phyloP scores from a whole-genome alignment of 2,888 invertebrate species.

The Euspilapteryx auroguttella region DNA sequence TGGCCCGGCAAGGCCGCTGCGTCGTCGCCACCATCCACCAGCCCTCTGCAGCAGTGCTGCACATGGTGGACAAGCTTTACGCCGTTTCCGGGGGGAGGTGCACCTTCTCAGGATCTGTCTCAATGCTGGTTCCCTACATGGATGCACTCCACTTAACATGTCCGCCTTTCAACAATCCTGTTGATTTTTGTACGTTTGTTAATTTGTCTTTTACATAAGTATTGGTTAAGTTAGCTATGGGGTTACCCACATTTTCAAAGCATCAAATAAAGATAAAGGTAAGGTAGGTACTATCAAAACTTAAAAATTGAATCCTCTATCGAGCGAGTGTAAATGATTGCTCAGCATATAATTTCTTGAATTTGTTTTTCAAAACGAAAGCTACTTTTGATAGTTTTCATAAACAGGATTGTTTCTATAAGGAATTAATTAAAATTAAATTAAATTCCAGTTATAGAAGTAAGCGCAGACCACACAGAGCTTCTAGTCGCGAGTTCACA shows the following conservation, averaged over 20 bases:
- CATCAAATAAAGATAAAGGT: too few species aligned
- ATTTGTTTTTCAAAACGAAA: too few species aligned
- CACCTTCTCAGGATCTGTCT: conserved; percentile 78
- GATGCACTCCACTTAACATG: conserved; percentile 71
- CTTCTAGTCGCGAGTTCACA: conserved; percentile 24
- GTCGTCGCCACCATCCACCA: conserved; percentile 91
- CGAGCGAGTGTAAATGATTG: too few species aligned
- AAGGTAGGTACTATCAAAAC: too few species aligned
- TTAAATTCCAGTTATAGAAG: conserved; percentile 54
- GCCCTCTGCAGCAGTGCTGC: conserved; percentile 82
- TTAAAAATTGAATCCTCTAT: too few species aligned
- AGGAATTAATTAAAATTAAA: too few species aligned
- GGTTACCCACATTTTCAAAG: too few species aligned
- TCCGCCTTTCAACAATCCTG: conserved; percentile 89
- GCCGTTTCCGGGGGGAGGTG: conserved; percentile 79
- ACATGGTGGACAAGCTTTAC: conserved; percentile 88
- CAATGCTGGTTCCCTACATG: conserved; percentile 76
- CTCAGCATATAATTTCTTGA: too few species aligned
- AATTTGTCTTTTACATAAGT: neutral
- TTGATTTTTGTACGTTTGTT: conserved; percentile 76
- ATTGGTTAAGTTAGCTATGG: too few species aligned
- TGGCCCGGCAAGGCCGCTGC: conserved; percentile 83
- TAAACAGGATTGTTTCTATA: too few species aligned
- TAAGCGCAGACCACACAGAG: conserved; percentile 25
- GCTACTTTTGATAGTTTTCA: too few species aligned